Base-by-base conservation (phyloP, 2,888 invertebrate species). In the Drosophila mettleri region DNA sequence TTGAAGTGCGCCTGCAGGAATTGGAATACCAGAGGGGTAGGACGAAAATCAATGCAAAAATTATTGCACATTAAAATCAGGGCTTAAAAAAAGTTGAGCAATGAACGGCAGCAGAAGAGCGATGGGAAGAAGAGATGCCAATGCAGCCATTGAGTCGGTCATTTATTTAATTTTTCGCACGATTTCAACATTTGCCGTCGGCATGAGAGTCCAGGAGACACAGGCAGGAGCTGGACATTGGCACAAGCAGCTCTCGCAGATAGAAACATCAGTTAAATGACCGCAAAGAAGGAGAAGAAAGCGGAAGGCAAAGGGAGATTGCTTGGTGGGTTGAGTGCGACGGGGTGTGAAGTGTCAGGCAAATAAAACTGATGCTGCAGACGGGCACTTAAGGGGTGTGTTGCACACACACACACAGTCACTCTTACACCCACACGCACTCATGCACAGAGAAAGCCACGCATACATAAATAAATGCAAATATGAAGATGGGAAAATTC, bases 121-220 rank as follows among this genome's bases (percentile, higher is more conserved):
- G n/a, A 43, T 33, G 65, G 33, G 9, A 41, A 14, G 33, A 27
- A 22, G 58, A 72, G 46, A 31, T 34, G 34, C 55, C 31, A 16
- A 18, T 29, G 43, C 12, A 49, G 27, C 43, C 68, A 68, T 54
- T 52, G 65, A 71, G 63, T 38, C 41, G 83, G 68, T 51, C 83
- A 82, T 88, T 83, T 88, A 86, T 82, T 88, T 86, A 83, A 83
- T 88, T 88, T 88, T 86, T 83, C 80, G 83, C 83, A 88, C 86
- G 83, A 83, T 86, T 88, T 86, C 83, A 72, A 59, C 83, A 79
- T 82, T 85, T 76, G 65, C 70, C 70, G 53, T 38, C 51, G 58
- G 65, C 34, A 52, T 24, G 43, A 7, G 12, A 18, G 18, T 1
- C 38, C n/a, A 16, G 55, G 41, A 43, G 51, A 66, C 45, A 31